Percentiles rank a stretch among this genome's conserved stretches.
These are phyloP conservation scores for Anastrepha ludens DNA, from an alignment of 1,140 invertebrate genomes.

Conservation along the genomic window DNA sequence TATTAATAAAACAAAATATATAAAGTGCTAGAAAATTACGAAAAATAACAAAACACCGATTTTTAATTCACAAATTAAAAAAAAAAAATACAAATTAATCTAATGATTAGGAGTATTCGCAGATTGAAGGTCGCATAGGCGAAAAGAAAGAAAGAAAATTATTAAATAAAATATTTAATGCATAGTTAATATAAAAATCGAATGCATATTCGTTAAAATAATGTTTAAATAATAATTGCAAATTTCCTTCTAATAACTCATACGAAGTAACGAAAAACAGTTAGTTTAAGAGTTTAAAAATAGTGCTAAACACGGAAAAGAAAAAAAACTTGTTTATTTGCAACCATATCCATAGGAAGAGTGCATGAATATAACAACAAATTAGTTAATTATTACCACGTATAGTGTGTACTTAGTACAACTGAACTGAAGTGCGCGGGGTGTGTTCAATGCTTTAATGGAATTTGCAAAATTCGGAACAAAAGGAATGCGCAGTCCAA, in stretches of 20 bases:
- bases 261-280: neutral
- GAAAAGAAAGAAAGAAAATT: neutral
- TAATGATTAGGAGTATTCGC: neutral
- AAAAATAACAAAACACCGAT: constrained; percentile 13
- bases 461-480: neutral
- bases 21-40: neutral
- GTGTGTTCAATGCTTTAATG: neutral
- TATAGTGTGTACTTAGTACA: neutral
- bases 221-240: neutral
- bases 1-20: neutral
- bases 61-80: constrained; percentile 1
- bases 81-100: too few relatives aligned
- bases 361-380: neutral
- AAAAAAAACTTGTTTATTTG: constrained; percentile 9
- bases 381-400: neutral
- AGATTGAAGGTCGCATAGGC: neutral
- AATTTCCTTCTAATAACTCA: neutral
- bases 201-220: too few relatives aligned
- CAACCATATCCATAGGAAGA: neutral
- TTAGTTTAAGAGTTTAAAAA: neutral
- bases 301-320: too few relatives aligned
- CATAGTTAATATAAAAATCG: too few relatives aligned
- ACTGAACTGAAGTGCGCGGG: neutral
- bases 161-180: too few relatives aligned
- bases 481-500: neutral